phyloP scores from a whole-genome alignment of 2,113 vertebrate genomes.

The Tiliqua scincoides region DNA sequence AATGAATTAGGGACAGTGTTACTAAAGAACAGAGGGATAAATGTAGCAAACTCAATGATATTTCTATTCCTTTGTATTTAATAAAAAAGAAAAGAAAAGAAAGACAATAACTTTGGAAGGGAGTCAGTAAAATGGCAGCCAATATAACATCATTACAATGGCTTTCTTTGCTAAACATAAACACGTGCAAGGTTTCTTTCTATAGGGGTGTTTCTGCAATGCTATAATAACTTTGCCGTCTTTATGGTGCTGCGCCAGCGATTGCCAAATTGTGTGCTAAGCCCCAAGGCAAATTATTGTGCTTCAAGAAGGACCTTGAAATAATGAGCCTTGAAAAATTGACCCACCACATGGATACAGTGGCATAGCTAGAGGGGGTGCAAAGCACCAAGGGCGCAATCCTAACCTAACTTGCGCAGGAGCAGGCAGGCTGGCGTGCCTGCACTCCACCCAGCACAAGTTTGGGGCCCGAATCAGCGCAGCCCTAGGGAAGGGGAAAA shows the following conservation, averaged over 20 bases:
- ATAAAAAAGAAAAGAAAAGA: no score
- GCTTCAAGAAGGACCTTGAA: neutral
- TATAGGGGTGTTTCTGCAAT: neutral
- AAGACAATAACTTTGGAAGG: slow-evolving; percentile 46
- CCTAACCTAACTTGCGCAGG: no score
- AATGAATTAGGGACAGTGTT: slow-evolving; percentile 44
- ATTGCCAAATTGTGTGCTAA: neutral
- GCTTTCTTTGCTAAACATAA: neutral
- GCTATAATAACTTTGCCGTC: neutral
- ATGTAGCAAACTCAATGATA: slow-evolving; percentile 40
- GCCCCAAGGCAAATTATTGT: neutral
- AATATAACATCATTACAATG: slow-evolving; percentile 4
- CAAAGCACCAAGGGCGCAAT: no score
- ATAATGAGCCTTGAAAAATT: neutral
- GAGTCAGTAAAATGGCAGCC: slow-evolving; percentile 11
- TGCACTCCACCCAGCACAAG: no score
- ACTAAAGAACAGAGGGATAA: slow-evolving; percentile 43
- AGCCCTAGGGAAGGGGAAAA: no score
- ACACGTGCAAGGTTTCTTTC: slow-evolving; percentile 7
- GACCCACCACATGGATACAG: neutral
- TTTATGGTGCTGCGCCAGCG: neutral
- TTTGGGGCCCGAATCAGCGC: no score
- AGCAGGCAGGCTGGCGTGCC: no score
- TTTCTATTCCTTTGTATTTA: slow-evolving; percentile 6
- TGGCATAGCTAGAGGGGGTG: no score